These are phyloP conservation scores for Leptosomus discolor DNA, from an alignment of 2,113 vertebrate species.

Conservation along the genomic window DNA sequence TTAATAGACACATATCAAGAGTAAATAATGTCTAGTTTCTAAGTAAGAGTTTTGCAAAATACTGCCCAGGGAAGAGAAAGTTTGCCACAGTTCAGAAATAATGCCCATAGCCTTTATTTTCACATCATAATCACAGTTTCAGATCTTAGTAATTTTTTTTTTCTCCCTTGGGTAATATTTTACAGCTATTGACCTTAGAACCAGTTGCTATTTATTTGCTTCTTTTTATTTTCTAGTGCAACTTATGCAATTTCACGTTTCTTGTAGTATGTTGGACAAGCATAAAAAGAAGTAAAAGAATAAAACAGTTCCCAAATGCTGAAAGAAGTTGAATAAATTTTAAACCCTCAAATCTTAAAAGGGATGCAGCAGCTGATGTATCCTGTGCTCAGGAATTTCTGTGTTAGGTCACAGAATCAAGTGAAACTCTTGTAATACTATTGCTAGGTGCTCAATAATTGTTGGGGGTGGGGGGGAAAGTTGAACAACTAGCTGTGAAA, in stretches of 20 bases:
- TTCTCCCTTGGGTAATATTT: background rate
- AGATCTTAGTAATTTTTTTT: background rate
- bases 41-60: background rate
- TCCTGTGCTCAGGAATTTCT: background rate
- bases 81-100: background rate
- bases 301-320: background rate
- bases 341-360: background rate
- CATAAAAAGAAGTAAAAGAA: background rate
- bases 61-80: background rate
- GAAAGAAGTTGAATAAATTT: background rate
- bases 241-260: background rate
- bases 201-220: background rate
- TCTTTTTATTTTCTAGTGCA: background rate
- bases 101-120: background rate
- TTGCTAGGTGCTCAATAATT: background rate
- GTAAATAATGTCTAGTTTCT: background rate
- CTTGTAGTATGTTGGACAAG: background rate
- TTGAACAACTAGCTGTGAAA: background rate
- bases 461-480: background rate
- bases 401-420: background rate
- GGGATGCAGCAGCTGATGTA: background rate
- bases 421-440: background rate
- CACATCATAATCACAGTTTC: background rate
- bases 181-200: background rate
- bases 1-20: background rate